These are phyloP conservation scores for Anastrepha obliqua DNA, from an alignment of 1,140 invertebrate species.

Conservation along the genomic window DNA sequence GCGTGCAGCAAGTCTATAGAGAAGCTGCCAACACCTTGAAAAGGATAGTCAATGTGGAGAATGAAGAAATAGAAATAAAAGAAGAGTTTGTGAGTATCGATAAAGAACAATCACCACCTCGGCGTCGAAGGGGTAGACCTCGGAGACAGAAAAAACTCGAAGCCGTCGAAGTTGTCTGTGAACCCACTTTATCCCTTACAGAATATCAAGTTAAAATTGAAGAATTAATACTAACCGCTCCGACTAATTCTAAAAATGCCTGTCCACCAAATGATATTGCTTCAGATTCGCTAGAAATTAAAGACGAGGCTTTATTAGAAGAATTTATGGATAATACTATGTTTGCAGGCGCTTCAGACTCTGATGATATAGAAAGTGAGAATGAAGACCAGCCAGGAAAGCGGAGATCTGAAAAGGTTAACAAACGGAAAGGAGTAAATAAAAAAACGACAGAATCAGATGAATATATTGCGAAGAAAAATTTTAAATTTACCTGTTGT, in stretches of 20 bases:
- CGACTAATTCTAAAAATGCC: not conserved
- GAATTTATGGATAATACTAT: not conserved
- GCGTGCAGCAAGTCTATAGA: constrained; percentile 4
- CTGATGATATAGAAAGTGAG: not conserved
- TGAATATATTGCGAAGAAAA: constrained; percentile 43
- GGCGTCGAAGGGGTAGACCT: not conserved
- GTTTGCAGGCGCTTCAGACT: not conserved
- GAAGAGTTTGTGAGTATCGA: not conserved
- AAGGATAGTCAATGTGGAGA: not conserved
- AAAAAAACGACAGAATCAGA: constrained; percentile 41
- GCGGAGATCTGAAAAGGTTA: not conserved
- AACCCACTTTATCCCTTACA: not conserved
- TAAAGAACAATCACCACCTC: not conserved
- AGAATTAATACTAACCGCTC: not conserved
- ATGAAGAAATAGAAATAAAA: not conserved
- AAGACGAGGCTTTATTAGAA: not conserved
- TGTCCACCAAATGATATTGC: not conserved
- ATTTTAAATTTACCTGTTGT: constrained; percentile 29
- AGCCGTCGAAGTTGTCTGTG: not conserved
- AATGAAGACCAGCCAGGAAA: not conserved
- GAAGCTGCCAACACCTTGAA: constrained; percentile 26
- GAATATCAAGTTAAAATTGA: constrained; percentile 42
- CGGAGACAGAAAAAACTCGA: not conserved
- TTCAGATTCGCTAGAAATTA: not conserved
- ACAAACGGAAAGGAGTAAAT: not conserved